phyloP scores from a whole-genome alignment of 2,888 invertebrate species.

The Drosophila demipolita region DNA sequence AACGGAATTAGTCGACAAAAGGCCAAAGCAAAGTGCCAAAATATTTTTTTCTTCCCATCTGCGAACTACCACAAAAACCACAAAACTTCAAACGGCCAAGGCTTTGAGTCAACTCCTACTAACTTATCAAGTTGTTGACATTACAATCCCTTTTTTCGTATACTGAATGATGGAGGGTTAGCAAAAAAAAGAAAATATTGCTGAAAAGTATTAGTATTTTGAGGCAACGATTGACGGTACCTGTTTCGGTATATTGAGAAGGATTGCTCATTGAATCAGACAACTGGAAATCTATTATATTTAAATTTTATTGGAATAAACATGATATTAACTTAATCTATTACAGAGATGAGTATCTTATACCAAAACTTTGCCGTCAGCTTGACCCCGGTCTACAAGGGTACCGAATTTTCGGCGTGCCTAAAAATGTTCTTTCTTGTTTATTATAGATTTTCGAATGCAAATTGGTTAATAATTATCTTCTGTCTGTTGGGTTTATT shows the following conservation, averaged over 20 bases:
- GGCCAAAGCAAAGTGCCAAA: constrained; percentile 72
- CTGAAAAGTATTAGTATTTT: not conserved
- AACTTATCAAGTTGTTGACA: constrained; percentile 38
- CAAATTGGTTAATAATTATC: not conserved
- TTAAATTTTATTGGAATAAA: too few species aligned
- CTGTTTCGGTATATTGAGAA: not conserved
- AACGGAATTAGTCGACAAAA: constrained; percentile 74
- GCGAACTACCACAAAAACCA: constrained; percentile 50
- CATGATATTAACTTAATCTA: not conserved
- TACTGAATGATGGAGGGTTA: not conserved
- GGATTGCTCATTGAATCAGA: not conserved
- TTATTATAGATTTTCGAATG: not conserved
- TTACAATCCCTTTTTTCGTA: constrained; percentile 16
- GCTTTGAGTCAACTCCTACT: constrained; percentile 61
- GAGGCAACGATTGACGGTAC: not conserved
- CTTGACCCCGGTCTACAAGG: not conserved
- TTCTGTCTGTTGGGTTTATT: not conserved
- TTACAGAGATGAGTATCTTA: not conserved
- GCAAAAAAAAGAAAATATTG: not conserved
- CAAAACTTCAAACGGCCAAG: constrained; percentile 65
- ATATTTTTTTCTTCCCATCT: constrained; percentile 45
- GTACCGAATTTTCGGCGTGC: not conserved
- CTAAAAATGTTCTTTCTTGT: not conserved
- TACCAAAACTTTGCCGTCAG: not conserved
- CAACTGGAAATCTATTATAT: not conserved